Evolutionary conservation across 2,888 invertebrate species (phyloP), one percentile per base, ranked within the genome.

Genomic region (Ypsolopha scabrella): DNA sequence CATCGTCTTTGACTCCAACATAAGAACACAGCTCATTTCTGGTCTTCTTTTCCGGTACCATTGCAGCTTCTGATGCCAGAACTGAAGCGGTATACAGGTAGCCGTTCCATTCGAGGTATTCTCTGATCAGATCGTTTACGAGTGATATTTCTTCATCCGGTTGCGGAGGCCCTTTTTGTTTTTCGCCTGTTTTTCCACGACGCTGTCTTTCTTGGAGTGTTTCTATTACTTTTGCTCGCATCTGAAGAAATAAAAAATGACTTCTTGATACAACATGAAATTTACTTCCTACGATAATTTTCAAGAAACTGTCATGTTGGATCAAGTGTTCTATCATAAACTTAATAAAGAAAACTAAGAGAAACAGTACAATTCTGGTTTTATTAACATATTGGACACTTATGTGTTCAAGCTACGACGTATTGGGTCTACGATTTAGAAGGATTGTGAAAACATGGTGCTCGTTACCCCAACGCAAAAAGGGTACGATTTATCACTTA

Each of bases 21-120:
- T 80, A 78, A 0, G 68, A 58, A 52, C 85, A 85, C 0, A 86
- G 58, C 0, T 76, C 74, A 0, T 61, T 41, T 48, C 85, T 68
- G 0, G 67, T 55, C 50, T 67, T 71, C 55, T 71, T 77, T 0
- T 63, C 61, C 1, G 58, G 60, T 0, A 80, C 67, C 70, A 85
- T 63, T 0, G 67, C 72, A 1, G 85, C 77, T 57, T 86, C 90
- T 44, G 89, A 82, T 35, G 71, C 63, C 72, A 90, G 76, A 35
- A 90, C 88, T 0, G 85, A 87, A 0, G 87, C 80, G 0, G 91
- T 89, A 58, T 92, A 92, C 34, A 90, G 76, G 59, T 92, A 92
- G 0, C 91, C 92, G 59, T 91, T 91, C 92, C 92, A 92, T 57
- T 89, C 87, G 4, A 92, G 69, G 64, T 92, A 92, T 65, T 92